Evolutionary conservation across 2,113 vertebrate species (phyloP).

Genomic region (Promerops cafer): DNA sequence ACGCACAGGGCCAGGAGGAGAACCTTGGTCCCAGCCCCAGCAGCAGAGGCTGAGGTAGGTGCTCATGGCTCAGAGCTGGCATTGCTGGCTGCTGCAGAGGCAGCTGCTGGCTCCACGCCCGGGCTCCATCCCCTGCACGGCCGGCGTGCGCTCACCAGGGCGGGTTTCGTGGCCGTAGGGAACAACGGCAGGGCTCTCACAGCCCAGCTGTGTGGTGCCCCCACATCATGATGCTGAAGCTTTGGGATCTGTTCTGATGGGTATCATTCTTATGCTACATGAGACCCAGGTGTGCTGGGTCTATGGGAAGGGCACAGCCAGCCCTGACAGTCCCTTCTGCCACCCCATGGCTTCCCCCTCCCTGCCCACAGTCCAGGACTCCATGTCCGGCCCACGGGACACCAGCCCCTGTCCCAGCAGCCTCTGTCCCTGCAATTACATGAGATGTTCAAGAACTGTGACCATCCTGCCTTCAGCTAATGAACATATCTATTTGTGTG

Average conservation of each 20-base stretch:
- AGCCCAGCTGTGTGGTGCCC: background rate
- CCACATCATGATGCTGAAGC: fast-evolving
- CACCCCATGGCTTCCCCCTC: too few relatives aligned
- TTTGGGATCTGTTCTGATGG: background rate
- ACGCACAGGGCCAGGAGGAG: fast-evolving
- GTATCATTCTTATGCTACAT: background rate
- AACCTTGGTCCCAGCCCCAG: background rate
- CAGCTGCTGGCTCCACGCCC: background rate
- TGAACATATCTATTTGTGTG: background rate
- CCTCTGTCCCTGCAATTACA: too few relatives aligned
- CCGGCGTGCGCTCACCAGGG: fast-evolving
- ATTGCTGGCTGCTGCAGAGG: background rate
- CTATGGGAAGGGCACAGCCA: background rate
- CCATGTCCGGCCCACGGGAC: fast-evolving
- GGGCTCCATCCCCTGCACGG: fast-evolving
- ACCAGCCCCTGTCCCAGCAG: background rate
- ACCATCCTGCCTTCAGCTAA: background rate
- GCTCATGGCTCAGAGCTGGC: background rate
- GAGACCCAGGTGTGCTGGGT: background rate
- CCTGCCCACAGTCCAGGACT: background rate
- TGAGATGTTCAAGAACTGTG: background rate
- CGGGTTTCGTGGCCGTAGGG: fast-evolving
- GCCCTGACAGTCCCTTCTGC: too few relatives aligned
- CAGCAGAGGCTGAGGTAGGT: background rate
- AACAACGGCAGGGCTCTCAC: fast-evolving